Evolutionary conservation across 2,113 vertebrate species (phyloP).

Genomic region (Protobothrops mucrosquamatus): DNA sequence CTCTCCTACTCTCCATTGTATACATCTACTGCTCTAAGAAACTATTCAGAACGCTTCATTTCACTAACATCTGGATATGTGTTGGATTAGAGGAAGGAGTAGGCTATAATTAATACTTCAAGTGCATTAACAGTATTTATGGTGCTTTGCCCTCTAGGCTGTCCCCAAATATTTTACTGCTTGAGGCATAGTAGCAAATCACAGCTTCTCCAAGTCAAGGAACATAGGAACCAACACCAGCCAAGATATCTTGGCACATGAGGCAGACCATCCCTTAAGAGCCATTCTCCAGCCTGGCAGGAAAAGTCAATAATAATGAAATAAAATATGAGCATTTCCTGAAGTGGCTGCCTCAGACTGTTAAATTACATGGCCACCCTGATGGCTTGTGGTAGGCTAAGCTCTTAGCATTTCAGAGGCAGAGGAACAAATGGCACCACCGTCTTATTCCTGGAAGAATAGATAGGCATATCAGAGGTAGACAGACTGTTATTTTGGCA

Average conservation of each 20-base stretch:
- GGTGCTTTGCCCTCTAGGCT: not conserved
- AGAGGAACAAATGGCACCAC: not conserved
- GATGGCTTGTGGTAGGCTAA: not conserved
- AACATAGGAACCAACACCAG: not conserved
- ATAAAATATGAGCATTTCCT: not conserved
- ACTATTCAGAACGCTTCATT: conserved; percentile 8
- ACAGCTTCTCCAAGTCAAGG: not conserved
- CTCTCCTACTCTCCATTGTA: not conserved
- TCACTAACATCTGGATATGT: conserved; percentile 7
- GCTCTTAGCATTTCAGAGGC: not conserved
- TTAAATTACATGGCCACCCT: not conserved
- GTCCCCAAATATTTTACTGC: not conserved
- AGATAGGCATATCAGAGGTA: not conserved
- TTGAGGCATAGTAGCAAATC: not conserved
- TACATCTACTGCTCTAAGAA: conserved; percentile 3
- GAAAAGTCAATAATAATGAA: not conserved
- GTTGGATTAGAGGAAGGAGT: not conserved
- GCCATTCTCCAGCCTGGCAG: not conserved
- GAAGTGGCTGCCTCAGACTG: not conserved
- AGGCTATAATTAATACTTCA: conserved; percentile 28
- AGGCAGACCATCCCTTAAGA: not conserved
- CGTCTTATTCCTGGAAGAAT: not conserved
- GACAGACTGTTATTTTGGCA: not conserved
- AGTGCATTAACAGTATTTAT: conserved; percentile 16
- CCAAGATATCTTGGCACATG: not conserved